phyloP scores from a whole-genome alignment of 2,888 invertebrate species.

The Melipona beecheii region DNA sequence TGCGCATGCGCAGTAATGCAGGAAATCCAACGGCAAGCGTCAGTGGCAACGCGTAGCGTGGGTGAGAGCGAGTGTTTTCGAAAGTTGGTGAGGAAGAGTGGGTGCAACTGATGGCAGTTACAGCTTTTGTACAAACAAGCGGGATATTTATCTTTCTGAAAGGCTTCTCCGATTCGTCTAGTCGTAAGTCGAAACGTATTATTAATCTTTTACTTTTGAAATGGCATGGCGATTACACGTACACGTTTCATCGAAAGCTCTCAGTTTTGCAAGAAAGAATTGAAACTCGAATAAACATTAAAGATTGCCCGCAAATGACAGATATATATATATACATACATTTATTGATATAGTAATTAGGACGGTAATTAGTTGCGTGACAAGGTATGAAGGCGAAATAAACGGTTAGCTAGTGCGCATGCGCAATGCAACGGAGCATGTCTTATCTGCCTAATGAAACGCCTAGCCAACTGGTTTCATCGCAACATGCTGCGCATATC shows the following conservation, averaged over 20 bases:
- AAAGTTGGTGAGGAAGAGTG: neutral
- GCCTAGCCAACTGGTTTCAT: slow-evolving; percentile 80
- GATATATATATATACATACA: too few species aligned
- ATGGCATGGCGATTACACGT: neutral
- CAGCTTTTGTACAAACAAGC: neutral
- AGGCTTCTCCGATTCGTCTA: neutral
- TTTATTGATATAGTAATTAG: slow-evolving; percentile 43
- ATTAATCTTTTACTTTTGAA: neutral
- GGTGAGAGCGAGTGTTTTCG: neutral
- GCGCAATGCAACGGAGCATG: slow-evolving; percentile 70
- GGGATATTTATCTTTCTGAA: neutral
- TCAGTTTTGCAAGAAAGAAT: neutral
- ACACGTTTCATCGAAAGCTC: neutral
- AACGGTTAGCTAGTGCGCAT: slow-evolving; percentile 32
- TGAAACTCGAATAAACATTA: neutral
- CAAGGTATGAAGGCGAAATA: slow-evolving; percentile 39
- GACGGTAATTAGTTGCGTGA: slow-evolving; percentile 26
- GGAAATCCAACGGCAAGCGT: neutral
- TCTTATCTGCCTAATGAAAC: slow-evolving; percentile 83
- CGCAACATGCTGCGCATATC: slow-evolving; percentile 48
- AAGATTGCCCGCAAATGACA: neutral
- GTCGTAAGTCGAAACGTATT: neutral
- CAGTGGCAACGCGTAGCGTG: neutral
- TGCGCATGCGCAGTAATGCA: neutral
- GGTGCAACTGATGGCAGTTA: neutral